Evolutionary conservation across 1,140 invertebrate species (phyloP).

Genomic region (Monomorium pharaonis): DNA sequence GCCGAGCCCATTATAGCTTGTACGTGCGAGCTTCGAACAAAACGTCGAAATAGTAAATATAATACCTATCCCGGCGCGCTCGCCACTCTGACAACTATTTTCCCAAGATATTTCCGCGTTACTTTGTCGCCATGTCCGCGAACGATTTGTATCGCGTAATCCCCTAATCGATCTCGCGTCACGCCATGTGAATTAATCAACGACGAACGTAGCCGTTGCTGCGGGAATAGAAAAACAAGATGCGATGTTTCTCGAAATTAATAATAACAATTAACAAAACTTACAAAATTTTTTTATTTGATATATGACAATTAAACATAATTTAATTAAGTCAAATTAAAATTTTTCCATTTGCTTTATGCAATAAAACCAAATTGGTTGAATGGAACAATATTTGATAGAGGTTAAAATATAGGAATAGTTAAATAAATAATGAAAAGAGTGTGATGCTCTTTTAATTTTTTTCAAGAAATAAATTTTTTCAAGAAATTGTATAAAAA

Average conservation of each 20-base stretch:
- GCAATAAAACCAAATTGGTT: no score
- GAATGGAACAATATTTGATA: not conserved
- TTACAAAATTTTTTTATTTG: not conserved
- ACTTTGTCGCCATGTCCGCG: conserved; percentile 16
- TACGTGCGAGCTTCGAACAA: conserved; percentile 68
- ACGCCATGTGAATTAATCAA: conserved; percentile 47
- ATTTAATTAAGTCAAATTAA: not conserved
- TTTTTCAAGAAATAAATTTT: not conserved
- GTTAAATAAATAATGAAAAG: not conserved
- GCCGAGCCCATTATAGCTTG: conserved; percentile 74
- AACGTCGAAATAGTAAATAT: conserved; percentile 72
- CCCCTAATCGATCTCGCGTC: conserved; percentile 43
- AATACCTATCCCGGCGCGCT: conserved; percentile 48
- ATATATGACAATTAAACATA: not conserved
- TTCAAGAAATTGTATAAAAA: not conserved
- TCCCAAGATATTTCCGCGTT: conserved; percentile 52
- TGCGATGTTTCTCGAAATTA: conserved; percentile 13
- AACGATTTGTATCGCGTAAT: conserved; percentile 51
- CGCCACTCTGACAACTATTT: conserved; percentile 54
- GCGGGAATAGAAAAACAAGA: conserved; percentile 25
- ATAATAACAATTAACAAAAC: not conserved
- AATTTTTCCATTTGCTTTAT: not conserved
- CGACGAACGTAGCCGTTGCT: conserved; percentile 1
- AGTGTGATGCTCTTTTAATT: not conserved
- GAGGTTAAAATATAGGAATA: not conserved